Evolutionary conservation across 2,113 vertebrate genomes (phyloP).

Genomic region (Lipotes vexillifer): DNA sequence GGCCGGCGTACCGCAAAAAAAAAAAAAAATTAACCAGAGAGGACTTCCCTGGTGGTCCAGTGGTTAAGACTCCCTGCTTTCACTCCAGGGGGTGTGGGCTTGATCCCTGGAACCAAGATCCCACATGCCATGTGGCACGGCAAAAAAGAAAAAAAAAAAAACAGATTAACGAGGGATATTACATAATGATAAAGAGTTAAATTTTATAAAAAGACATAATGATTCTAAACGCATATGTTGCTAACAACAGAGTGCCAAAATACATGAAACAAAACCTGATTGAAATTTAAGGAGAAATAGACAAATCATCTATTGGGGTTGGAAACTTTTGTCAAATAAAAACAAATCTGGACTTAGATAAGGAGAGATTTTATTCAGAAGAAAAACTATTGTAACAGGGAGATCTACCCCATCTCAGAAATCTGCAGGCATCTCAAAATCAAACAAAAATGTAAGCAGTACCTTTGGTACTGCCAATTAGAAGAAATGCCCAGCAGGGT

Average conservation of each 20-base stretch:
- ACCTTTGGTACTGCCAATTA: background rate
- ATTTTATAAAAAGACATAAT: background rate
- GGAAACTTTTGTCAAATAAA: background rate
- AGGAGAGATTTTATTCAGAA: background rate
- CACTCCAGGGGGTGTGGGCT: no score
- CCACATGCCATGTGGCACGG: no score
- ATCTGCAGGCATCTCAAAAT: background rate
- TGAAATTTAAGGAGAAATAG: background rate
- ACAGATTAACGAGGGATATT: background rate
- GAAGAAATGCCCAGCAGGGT: background rate
- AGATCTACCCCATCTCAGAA: background rate
- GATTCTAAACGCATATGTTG: background rate
- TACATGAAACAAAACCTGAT: background rate
- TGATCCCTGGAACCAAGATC: no score
- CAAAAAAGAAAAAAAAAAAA: no score
- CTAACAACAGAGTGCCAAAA: background rate
- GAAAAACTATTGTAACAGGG: background rate
- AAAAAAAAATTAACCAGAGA: background rate
- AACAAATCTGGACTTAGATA: background rate
- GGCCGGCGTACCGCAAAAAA: no score
- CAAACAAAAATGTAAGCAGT: background rate
- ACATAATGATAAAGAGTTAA: background rate
- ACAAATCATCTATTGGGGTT: background rate
- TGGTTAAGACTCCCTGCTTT: no score
- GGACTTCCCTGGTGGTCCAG: no score